phyloP scores from a whole-genome alignment of 2,113 vertebrate genomes.

The Pterophyllum scalare region DNA sequence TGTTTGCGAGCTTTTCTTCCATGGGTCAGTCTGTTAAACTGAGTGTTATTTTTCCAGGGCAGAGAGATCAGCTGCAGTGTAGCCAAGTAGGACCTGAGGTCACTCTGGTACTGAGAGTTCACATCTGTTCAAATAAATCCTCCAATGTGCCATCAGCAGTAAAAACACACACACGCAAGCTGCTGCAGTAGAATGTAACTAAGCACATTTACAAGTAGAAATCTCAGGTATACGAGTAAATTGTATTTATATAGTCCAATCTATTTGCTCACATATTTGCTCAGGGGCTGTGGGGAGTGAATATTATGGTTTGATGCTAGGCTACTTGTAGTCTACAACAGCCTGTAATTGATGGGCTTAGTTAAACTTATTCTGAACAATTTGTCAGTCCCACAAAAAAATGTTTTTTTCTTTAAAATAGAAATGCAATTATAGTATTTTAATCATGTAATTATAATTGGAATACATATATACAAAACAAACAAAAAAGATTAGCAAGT shows the following conservation, averaged over 20 bases:
- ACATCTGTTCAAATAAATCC: constrained; percentile 83
- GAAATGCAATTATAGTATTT: too few relatives aligned
- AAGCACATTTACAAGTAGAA: constrained; percentile 3
- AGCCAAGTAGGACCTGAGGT: constrained; percentile 74
- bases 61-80: constrained; percentile 73
- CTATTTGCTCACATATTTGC: neutral
- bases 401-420: neutral
- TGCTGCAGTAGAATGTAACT: constrained; percentile 14
- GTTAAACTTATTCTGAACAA: neutral
- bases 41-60: constrained; percentile 76
- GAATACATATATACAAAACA: neutral
- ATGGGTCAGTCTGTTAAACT: constrained; percentile 76
- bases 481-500: neutral
- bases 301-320: neutral
- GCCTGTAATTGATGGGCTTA: accelerated
- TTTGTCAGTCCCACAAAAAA: neutral
- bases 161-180: constrained; percentile 57
- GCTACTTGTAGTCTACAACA: neutral
- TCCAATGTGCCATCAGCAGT: constrained; percentile 71
- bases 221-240: neutral
- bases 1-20: constrained; percentile 55
- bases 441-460: neutral
- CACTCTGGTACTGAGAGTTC: constrained; percentile 70
- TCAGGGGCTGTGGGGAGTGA: neutral
- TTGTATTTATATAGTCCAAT: neutral